Conservation (phyloP, 2,797 vertebrate species). For the Squalus acanthias region DNA sequence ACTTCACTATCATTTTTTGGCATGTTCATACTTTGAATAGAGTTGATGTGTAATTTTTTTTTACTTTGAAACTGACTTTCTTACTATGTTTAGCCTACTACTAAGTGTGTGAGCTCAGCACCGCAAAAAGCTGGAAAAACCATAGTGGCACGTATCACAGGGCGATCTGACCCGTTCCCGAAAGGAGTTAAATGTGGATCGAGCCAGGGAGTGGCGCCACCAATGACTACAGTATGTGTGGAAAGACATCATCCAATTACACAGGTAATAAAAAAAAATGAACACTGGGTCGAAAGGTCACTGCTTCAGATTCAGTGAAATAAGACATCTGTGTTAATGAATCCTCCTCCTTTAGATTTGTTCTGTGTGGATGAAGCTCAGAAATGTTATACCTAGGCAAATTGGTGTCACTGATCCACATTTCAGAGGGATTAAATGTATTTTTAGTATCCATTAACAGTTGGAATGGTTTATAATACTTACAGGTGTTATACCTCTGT, state of each 20-base stretch:
- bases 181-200: slow-evolving; percentile 58
- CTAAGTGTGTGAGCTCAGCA: slow-evolving; percentile 69
- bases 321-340: background rate
- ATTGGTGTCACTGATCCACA: background rate
- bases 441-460: background rate
- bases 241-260: slow-evolving; percentile 88
- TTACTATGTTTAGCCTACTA: slow-evolving; percentile 56
- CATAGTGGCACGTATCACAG: slow-evolving; percentile 77
- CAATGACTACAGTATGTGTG: slow-evolving; percentile 81
- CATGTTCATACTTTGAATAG: background rate
- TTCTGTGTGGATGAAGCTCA: background rate
- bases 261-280: slow-evolving; percentile 62
- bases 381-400: background rate
- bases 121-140: slow-evolving; percentile 83
- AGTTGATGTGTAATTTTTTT: background rate
- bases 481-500: background rate
- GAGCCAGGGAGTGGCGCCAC: slow-evolving; percentile 72
- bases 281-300: background rate
- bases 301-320: slow-evolving; percentile 5
- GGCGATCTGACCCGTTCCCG: slow-evolving; percentile 59
- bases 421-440: background rate
- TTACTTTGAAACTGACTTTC: slow-evolving; percentile 17
- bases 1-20: background rate
- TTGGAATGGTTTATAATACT: background rate
- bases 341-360: background rate